Percentiles rank a stretch among this genome's conserved stretches.
These are phyloP conservation scores for Xenops minutus DNA, from an alignment of 2,797 vertebrate genomes.

Conservation along the genomic window DNA sequence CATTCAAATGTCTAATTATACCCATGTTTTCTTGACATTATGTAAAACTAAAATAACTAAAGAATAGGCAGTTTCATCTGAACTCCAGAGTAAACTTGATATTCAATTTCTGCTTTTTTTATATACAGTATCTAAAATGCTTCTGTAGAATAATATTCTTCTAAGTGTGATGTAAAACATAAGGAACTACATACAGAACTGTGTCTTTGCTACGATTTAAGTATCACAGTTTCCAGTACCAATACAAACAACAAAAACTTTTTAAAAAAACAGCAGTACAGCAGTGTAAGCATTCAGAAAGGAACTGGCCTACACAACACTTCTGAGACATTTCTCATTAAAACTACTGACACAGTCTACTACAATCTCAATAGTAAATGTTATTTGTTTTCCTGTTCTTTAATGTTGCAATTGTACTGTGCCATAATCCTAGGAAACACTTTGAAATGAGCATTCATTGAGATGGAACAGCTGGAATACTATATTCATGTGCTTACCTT, in stretches of 20 bases:
- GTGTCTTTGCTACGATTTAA: background rate
- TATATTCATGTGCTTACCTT: conserved; percentile 60
- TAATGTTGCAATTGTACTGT: background rate
- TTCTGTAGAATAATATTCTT: background rate
- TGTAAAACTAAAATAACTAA: background rate
- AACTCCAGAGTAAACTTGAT: background rate
- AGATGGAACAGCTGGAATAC: background rate
- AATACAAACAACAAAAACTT: background rate
- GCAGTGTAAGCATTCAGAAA: background rate
- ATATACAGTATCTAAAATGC: background rate
- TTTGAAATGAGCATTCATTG: background rate
- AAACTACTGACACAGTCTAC: background rate
- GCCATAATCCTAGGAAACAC: background rate
- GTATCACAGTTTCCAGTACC: background rate
- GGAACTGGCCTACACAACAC: background rate
- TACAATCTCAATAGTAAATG: background rate
- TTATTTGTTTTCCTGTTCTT: background rate
- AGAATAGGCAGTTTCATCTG: background rate
- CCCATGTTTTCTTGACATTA: background rate
- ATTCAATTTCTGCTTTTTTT: background rate
- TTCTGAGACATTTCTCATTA: background rate
- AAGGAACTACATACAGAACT: background rate
- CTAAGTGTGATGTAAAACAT: background rate
- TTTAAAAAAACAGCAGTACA: background rate
- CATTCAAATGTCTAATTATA: background rate